Conservation (phyloP, 2,797 vertebrate species). For the Benthosema pterotum region DNA sequence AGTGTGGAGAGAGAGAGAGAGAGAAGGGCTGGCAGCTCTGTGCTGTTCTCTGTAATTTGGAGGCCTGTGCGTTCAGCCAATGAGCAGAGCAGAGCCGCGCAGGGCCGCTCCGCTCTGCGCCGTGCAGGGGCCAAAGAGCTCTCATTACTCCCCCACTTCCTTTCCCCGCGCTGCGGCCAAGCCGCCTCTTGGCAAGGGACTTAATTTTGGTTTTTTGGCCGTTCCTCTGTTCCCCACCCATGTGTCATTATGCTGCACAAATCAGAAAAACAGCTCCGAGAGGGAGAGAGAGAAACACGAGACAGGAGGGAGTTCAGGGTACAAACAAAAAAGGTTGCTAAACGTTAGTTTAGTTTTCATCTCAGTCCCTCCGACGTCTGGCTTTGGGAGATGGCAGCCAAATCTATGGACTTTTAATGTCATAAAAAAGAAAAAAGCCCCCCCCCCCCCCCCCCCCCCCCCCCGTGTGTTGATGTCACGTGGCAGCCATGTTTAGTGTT, state of each 20-base stretch:
- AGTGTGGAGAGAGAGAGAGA: slow-evolving; percentile 42
- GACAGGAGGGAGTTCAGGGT: slow-evolving; percentile 24
- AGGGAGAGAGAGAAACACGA: slow-evolving; percentile 25
- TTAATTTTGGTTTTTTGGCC: slow-evolving; percentile 94
- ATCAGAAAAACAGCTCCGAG: slow-evolving; percentile 79
- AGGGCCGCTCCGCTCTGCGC: slow-evolving; percentile 74
- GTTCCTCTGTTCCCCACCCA: slow-evolving; percentile 87
- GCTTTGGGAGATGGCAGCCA: no score
- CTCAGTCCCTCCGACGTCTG: no score
- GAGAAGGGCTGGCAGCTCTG: slow-evolving; percentile 71
- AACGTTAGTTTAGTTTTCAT: no score
- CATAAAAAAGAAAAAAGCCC: no score
- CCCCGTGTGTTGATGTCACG: no score
- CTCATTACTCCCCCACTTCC: slow-evolving; percentile 89
- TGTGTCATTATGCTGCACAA: slow-evolving; percentile 91
- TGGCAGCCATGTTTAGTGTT: no score
- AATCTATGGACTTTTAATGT: no score
- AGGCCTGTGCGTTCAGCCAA: slow-evolving; percentile 61
- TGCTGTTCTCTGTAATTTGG: slow-evolving; percentile 83
- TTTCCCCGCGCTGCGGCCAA: slow-evolving; percentile 87
- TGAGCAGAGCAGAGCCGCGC: slow-evolving; percentile 66
- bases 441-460: no score
- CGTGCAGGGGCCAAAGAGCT: slow-evolving; percentile 70
- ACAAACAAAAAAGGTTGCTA: no score
- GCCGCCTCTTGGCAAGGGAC: slow-evolving; percentile 86